Base-by-base conservation (phyloP, 1,140 invertebrate genomes). In the Leptonema lineaticorne region DNA sequence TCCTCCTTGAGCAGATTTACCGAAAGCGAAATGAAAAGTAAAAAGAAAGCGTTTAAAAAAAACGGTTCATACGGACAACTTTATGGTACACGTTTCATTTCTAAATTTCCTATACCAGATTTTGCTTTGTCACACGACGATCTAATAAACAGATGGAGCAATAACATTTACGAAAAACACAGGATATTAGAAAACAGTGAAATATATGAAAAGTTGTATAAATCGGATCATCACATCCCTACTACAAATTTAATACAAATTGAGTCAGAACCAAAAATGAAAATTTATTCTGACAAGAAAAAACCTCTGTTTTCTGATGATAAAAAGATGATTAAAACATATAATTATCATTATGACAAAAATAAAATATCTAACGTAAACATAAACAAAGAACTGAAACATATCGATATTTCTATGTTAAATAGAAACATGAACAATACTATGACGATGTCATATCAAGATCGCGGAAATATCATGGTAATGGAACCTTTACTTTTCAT, bases 61-160 rank as follows among this genome's bases (percentile, higher is more conserved):
- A 70, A 62, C 27, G 69, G 67, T 50, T 60, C 68, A 11, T 67
- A 71, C 28, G 58, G 69, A 24, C 67, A 68, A 22, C 63, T 60
- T 56, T 71, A 71, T 37, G 63, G 58, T 6, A 59, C 33, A 5
- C 26, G 53, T 75, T 64, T 73, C 72, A 62, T 74, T 78, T 70
- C 74, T 53, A 66, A 74, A 71, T 68, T 71, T 70, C 67, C 28
- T 33, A 16, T 59, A 45, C 77, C 77, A 7, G 75, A 77, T 73
- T 77, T 78, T 70, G 78, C 75, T 37, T 65, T 76, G 58, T 67
- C 75, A 24, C 75, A 76, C 33, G 74, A 75, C 48, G 74, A 68
- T 72, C 74, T 69, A 53, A 69, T 67, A 50, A 63, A 66, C 65
- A 70, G 73, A 41, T 66, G 73, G 70, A 74, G 73, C 67, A 74